Evolutionary conservation across 2,113 vertebrate species (phyloP).

Genomic region (Narcine bancroftii): DNA sequence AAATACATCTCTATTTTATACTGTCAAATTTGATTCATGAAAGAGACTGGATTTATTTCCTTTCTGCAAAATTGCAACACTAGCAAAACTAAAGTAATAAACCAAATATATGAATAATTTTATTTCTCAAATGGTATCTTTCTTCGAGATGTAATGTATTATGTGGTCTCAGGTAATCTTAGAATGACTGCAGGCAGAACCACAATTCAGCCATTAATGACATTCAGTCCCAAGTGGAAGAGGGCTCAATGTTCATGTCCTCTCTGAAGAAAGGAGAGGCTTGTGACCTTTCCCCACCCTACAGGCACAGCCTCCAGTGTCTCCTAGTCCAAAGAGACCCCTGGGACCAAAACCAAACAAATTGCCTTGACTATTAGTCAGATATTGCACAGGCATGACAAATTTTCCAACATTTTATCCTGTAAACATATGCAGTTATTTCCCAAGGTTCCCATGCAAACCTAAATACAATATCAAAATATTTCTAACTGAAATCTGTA

Average conservation of each 20-base stretch:
- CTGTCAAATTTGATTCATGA: conserved; percentile 3
- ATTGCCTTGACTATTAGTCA: background rate
- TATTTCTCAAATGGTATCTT: background rate
- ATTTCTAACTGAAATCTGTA: background rate
- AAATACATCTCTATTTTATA: background rate
- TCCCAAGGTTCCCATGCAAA: background rate
- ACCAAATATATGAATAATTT: conserved; percentile 1
- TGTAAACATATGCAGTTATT: background rate
- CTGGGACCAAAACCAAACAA: conserved; percentile 9
- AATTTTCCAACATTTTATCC: background rate
- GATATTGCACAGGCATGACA: background rate
- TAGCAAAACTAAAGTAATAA: background rate
- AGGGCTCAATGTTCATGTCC: background rate
- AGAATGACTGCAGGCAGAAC: background rate
- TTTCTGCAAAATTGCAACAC: background rate
- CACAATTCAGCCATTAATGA: background rate
- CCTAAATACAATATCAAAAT: background rate
- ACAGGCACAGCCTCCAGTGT: background rate
- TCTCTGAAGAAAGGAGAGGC: conserved; percentile 13
- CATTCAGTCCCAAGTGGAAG: background rate
- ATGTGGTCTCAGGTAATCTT: background rate
- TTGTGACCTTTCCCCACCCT: background rate
- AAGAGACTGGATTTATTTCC: background rate
- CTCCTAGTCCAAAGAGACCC: background rate
- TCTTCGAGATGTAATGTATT: conserved; percentile 5